Evolutionary conservation across 2,888 invertebrate species (phyloP), one percentile per base, ranked within the genome.

Genomic region (Limnephilus auricula): DNA sequence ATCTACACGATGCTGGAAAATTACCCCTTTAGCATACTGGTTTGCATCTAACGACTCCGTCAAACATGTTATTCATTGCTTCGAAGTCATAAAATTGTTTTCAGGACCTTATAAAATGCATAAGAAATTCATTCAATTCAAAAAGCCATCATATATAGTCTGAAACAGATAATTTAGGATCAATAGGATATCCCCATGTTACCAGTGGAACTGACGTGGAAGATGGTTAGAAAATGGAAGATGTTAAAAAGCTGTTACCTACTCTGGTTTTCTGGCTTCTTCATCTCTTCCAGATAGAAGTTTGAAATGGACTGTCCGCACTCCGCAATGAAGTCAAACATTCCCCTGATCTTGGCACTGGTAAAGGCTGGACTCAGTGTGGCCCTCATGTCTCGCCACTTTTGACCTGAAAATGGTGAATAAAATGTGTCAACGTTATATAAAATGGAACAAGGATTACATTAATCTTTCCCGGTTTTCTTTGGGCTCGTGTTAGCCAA

Each of bases 311-410:
- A 94, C 0, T 94, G 93, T 0, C 95, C 95, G 0, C 94, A 95
- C 87, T 95, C 95, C 40, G 94, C 94, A 94, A 96, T 96, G 91
- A 95, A 94, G 65, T 94, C 93, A 91, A 95, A 95, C 94, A 95
- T 95, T 79, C 94, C 94, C 90, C 94, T 94, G 95, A 95, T 95
- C 94, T 95, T 95, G 93, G 94, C 95, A 88, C 95, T 95, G 0
- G 95, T 95, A 91, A 91, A 91, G 32, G 89, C 91, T 2, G 92
- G 92, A 92, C 95, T 96, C 86, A 95, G 92, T 3, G 95, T 95
- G 0, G 95, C 94, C 0, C 95, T 94, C 95, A 95, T 95, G 79
- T 94, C 95, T 80, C 94, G 95, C 95, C 95, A 95, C 93, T 94
- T 94, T 90, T 95, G 94, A 50, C 94, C 95, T 95, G 37, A 31